Evolutionary conservation across 2,113 vertebrate genomes (phyloP).

Genomic region (Ctenodactylus gundi): DNA sequence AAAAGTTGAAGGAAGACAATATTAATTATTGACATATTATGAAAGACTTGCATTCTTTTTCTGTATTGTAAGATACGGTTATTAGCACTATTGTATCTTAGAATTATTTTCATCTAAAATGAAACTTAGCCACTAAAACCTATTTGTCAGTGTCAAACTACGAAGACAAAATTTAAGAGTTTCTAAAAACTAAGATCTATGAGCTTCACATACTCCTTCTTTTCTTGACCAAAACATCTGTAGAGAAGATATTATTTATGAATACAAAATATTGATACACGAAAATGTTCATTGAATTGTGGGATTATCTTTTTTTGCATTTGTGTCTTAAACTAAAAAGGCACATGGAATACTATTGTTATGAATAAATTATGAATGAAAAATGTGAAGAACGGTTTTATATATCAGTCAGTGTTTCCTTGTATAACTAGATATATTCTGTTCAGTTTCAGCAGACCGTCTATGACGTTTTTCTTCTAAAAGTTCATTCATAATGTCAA

Average conservation of each 20-base stretch:
- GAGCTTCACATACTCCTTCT: not conserved
- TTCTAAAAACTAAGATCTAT: not conserved
- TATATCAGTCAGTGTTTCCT: not conserved
- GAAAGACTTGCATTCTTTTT: not conserved
- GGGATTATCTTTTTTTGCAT: not conserved
- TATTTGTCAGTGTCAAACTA: not conserved
- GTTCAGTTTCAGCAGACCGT: not conserved
- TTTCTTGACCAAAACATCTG: not conserved
- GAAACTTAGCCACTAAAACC: not conserved
- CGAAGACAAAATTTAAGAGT: not conserved
- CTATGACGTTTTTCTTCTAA: constrained; percentile 46
- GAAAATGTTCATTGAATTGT: not conserved
- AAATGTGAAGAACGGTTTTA: constrained; percentile 27
- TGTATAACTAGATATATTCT: constrained; percentile 29
- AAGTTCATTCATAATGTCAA: constrained; percentile 54
- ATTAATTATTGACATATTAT: not conserved
- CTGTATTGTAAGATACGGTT: not conserved
- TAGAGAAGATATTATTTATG: not conserved
- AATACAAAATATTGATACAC: not conserved
- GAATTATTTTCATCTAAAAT: not conserved
- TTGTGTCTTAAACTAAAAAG: constrained; percentile 4
- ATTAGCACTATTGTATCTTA: not conserved
- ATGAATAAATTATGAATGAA: constrained; percentile 27
- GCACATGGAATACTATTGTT: not conserved
- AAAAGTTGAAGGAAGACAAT: not conserved